These are phyloP conservation scores for Octodon degus DNA, from an alignment of 2,113 vertebrate species.

Conservation along the genomic window DNA sequence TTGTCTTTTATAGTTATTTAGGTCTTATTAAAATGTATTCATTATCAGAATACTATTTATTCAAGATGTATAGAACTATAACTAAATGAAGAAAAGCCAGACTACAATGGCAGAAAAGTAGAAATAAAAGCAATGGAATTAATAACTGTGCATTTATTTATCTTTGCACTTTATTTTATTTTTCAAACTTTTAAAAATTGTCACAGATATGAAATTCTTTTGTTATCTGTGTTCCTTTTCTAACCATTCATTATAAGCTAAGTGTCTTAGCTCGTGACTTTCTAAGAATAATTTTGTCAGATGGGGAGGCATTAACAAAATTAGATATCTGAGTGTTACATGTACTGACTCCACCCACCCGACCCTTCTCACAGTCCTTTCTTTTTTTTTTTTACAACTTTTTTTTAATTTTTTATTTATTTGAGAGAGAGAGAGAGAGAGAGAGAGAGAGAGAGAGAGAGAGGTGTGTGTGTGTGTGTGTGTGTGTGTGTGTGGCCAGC, in stretches of 20 bases:
- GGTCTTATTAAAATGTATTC: conserved; percentile 1
- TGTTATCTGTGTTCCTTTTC: not conserved
- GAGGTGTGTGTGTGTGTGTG: no score
- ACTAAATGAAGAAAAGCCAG: not conserved
- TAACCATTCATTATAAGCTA: not conserved
- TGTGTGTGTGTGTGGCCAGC: no score
- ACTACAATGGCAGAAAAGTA: not conserved
- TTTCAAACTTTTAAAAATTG: not conserved
- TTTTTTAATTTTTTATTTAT: no score
- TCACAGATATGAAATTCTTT: not conserved
- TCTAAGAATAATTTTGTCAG: not conserved
- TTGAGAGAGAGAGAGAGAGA: no score
- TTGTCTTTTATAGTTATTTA: not conserved
- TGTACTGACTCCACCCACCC: no score
- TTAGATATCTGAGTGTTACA: not conserved
- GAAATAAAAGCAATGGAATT: not conserved
- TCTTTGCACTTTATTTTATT: not conserved
- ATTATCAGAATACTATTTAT: not conserved
- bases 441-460: no score
- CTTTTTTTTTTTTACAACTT: no score
- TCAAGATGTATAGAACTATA: not conserved
- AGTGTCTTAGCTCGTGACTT: not conserved
- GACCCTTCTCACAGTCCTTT: not conserved
- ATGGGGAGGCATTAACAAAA: not conserved
- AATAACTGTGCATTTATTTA: not conserved